Conservation (phyloP, 2,797 vertebrate species). For the Mallotus villosus region DNA sequence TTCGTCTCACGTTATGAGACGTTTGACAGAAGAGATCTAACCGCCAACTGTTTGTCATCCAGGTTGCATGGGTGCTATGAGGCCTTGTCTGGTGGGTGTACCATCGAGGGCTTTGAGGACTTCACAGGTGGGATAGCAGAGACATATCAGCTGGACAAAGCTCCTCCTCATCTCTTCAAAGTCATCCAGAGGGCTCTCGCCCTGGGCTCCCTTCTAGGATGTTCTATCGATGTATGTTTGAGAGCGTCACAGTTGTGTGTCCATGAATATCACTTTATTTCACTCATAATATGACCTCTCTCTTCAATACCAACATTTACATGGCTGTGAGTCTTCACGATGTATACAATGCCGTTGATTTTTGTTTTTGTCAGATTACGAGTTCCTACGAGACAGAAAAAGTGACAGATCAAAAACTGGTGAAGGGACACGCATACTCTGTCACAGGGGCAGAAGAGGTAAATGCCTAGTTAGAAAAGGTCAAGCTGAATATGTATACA, state of each 20-base stretch:
- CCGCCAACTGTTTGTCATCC: conserved; percentile 15
- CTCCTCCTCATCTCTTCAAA: conserved; percentile 78
- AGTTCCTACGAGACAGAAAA: conserved; percentile 66
- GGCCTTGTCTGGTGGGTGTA: conserved; percentile 83
- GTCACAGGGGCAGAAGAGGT: conserved; percentile 74
- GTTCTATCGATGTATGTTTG: conserved; percentile 78
- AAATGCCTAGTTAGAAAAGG: neutral
- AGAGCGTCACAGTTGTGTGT: neutral
- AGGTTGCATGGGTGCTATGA: conserved; percentile 87
- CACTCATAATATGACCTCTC: neutral
- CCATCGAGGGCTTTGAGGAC: conserved; percentile 88
- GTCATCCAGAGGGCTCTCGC: conserved; percentile 81
- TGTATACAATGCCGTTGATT: neutral
- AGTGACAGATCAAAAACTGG: conserved; percentile 72
- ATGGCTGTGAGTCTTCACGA: neutral
- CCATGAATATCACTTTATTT: neutral
- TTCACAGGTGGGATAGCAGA: conserved; percentile 93
- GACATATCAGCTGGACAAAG: conserved; percentile 72
- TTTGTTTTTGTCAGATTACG: conserved; percentile 67
- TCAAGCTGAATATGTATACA: neutral
- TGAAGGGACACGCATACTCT: conserved; percentile 82
- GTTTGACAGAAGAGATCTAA: neutral
- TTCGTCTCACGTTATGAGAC: neutral
- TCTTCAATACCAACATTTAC: too few species aligned
- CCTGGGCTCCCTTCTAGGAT: conserved; percentile 83